Evolutionary conservation across 1,140 invertebrate species (phyloP), one percentile per base, ranked within the genome.

Genomic region (Ridgeia piscesae): DNA sequence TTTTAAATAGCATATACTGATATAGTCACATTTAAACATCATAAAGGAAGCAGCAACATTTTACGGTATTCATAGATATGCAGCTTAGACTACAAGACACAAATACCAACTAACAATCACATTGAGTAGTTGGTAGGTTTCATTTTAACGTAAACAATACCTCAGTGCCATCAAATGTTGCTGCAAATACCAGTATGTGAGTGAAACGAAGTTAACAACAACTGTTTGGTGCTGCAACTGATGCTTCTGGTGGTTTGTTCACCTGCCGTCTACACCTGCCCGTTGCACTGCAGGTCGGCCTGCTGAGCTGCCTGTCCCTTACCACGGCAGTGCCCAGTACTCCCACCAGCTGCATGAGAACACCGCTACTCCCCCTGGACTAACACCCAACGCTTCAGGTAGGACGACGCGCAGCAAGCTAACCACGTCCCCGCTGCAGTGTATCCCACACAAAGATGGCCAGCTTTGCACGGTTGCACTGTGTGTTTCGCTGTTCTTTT

Each of bases 291-390:
- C 89, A 92, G 92, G 89, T 34, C 88, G 89, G n/a, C 92, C 95
- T 88, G 94, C 94, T 93, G 95, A 94, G 89, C 92, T 95, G 92
- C 95, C 95, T 88, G 94, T 94, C 77, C 95, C 95, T 88, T 95
- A 94, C 93, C 95, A 95, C 94, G 95, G 95, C 90, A 94, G 95
- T 89, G 95, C 94, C 90, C 95, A 95, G 93, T 95, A 95, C 93
- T 95, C 95, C 31, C 95, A 95, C 91, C 95, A 95, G 93, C 93
- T 95, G 42, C 58, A 58, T 89, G 88, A 34, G 50, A n/a, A 34
- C 34, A 58, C 34, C 0, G 92, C 93, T 9, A 48, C 93, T 89
- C 94, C 94, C 35, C 94, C 95, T 50, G 94, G 93, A 93, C 92
- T 94, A 35, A 95, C 95, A 91, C 95, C 95, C 90, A 94, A 93